Base-by-base conservation (phyloP, 2,888 invertebrate genomes). In the Sympetrum striolatum region DNA sequence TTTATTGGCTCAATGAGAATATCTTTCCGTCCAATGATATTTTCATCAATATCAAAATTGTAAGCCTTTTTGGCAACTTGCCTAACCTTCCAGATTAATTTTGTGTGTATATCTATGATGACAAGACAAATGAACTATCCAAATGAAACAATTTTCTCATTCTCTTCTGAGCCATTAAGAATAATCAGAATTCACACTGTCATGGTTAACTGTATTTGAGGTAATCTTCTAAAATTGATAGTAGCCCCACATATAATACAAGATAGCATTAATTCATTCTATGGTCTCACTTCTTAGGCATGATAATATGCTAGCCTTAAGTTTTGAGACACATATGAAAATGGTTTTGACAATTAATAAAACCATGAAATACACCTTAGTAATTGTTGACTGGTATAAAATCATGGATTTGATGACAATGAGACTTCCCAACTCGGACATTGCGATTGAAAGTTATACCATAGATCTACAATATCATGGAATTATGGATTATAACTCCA, bases 21-120 rank as follows among this genome's bases (percentile, higher is more conserved):
- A 86, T 86, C 86, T 86, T 60, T 86, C 86, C 86, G 86, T 86
- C 86, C 86, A 86, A 39, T 64, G 53, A 35, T 37, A n/a, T 86
- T 18, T 60, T n/a, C 12, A 81, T 81, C 58, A 37, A 37, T 86
- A 37, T 10, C n/a, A 58, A 35, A 58, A 58, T 58, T 8, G 2
- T n/a, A 53, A 35, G 53, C 35, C 31, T 58, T 35, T 53, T n/a
- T 25, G 58, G 25, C 53, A 35, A 58, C 31, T 58, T 18, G 15
- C 82, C 58, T 58, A 14, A 25, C 82, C 22, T 58, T 73, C 25
- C 31, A 73, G 14, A 25, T 48, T 82, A 53, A 82, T 31, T 25
- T 15, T 82, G 31, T 22, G 35, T 25, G 25, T n/a, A 53, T n/a
- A 1, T 44, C 39, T 48, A 39, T 25, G 81, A 44, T 25, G 10